Evolutionary conservation across 2,797 vertebrate species (phyloP).

Genomic region (Sternarchorhynchus goeldii): DNA sequence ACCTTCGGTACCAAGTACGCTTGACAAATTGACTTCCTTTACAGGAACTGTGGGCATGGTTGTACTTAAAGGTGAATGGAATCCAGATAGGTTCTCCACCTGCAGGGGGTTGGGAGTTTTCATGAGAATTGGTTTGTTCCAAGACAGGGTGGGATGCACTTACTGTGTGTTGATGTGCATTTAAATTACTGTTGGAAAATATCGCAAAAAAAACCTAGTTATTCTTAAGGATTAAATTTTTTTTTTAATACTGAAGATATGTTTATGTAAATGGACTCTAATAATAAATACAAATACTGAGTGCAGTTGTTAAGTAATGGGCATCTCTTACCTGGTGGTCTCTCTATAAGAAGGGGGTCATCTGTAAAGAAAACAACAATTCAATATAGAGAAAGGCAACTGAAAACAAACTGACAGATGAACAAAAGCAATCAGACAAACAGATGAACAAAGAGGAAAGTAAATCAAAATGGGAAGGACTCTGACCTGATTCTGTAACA

Average conservation of each 20-base stretch:
- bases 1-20: constrained; percentile 96
- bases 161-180: neutral
- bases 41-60: constrained; percentile 87
- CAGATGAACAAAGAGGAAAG: too few relatives aligned
- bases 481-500: constrained; percentile 95
- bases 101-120: constrained; percentile 53
- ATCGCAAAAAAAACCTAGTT: neutral
- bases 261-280: too few relatives aligned
- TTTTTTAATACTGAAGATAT: too few relatives aligned
- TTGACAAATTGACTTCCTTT: constrained; percentile 95
- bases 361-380: constrained; percentile 75
- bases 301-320: constrained; percentile 6
- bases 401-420: neutral
- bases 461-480: neutral
- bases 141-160: neutral
- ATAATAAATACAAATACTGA: neutral
- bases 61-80: constrained; percentile 90
- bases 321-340: constrained; percentile 88
- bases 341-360: constrained; percentile 94
- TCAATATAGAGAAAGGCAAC: neutral
- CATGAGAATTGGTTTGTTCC: neutral
- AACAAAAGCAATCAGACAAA: too few relatives aligned
- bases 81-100: constrained; percentile 99
- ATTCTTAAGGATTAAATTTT: neutral
- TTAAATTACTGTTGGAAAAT: neutral